phyloP scores from a whole-genome alignment of 2,888 invertebrate species.

The Drosophila testacea region DNA sequence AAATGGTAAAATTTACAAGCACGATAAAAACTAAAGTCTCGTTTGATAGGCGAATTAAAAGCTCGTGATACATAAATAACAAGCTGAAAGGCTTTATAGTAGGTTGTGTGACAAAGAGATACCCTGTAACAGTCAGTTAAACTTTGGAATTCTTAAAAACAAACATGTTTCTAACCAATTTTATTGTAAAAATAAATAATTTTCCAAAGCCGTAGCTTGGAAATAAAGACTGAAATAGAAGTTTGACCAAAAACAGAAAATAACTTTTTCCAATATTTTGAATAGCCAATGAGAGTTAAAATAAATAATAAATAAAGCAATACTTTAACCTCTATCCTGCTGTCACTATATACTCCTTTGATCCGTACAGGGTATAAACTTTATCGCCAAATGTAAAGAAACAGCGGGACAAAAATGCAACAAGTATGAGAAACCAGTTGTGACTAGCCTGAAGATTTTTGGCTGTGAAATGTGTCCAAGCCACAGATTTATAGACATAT shows the following conservation, averaged over 20 bases:
- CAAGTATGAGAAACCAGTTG: conserved; percentile 61
- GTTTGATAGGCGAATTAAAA: conserved; percentile 29
- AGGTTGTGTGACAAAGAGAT: not conserved
- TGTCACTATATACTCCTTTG: too few relatives aligned
- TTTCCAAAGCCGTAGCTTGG: too few relatives aligned
- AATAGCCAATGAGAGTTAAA: too few relatives aligned
- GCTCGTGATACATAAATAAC: conserved; percentile 61
- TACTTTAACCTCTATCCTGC: too few relatives aligned
- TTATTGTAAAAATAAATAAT: too few relatives aligned
- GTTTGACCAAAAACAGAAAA: too few relatives aligned
- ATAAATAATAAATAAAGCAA: too few relatives aligned
- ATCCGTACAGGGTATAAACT: conserved; percentile 2
- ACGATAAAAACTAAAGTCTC: conserved; percentile 7
- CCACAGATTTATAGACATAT: conserved; percentile 63
- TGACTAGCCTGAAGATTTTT: conserved; percentile 32
- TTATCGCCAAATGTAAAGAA: conserved; percentile 25
- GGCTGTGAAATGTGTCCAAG: conserved; percentile 49
- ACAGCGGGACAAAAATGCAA: conserved; percentile 22
- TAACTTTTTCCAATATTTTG: too few relatives aligned
- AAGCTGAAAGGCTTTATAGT: conserved; percentile 7
- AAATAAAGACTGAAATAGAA: too few relatives aligned
- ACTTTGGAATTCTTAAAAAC: not conserved
- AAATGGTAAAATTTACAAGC: conserved; percentile 11
- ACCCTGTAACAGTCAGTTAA: not conserved
- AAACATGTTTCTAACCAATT: not conserved